These are phyloP conservation scores for Ophion costatus DNA, from an alignment of 2,888 invertebrate genomes.

Conservation along the genomic window DNA sequence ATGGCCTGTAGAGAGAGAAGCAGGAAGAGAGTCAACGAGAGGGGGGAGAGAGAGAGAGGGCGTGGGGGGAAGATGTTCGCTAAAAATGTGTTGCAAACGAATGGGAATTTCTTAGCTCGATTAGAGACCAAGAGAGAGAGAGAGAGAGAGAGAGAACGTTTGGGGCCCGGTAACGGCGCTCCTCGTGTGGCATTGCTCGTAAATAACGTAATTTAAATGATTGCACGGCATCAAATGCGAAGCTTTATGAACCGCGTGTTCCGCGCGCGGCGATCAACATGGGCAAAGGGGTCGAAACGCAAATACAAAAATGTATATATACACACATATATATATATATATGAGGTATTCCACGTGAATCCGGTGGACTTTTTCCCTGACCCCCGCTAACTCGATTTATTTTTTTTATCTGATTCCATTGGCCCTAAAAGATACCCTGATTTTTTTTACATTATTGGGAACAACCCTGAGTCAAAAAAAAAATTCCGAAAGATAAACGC, in stretches of 20 bases:
- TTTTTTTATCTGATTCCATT: too few species aligned
- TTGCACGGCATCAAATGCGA: conserved; percentile 59
- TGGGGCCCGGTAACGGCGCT: conserved; percentile 59
- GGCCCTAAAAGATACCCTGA: too few species aligned
- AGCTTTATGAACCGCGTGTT: conserved; percentile 59
- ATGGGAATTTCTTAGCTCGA: conserved; percentile 56
- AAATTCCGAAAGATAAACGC: too few species aligned
- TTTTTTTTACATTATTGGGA: too few species aligned
- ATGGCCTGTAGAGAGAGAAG: neutral
- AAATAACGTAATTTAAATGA: conserved; percentile 74
- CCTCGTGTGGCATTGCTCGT: conserved; percentile 70
- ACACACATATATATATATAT: too few species aligned
- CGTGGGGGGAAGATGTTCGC: neutral
- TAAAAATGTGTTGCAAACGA: conserved; percentile 50
- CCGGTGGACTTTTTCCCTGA: too few species aligned
- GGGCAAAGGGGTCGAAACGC: neutral
- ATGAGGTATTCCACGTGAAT: too few species aligned
- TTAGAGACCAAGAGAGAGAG: neutral
- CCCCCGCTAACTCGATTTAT: too few species aligned
- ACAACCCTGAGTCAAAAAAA: too few species aligned
- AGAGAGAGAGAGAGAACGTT: conserved; percentile 29
- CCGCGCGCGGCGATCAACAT: conserved; percentile 54
- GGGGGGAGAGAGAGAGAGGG: neutral
- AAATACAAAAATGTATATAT: conserved; percentile 25
- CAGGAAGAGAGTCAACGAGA: too few species aligned